These are phyloP conservation scores for Morus bassanus DNA, from an alignment of 2,797 vertebrate genomes.

Conservation along the genomic window DNA sequence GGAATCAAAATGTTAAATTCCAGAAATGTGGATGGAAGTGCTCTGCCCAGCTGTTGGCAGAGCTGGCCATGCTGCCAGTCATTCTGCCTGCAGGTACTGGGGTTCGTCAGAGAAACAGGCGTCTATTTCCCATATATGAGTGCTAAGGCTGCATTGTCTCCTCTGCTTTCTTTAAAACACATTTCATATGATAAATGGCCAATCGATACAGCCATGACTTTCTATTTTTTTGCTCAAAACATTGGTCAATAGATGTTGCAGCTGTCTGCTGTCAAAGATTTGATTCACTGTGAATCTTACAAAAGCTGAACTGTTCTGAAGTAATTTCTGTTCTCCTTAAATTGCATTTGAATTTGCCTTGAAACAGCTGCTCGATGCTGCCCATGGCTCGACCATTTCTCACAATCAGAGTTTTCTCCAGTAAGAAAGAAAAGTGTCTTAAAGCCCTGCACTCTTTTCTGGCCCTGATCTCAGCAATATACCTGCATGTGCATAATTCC, in stretches of 20 bases:
- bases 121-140: not conserved
- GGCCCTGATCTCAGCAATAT: not conserved
- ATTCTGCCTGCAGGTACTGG: not conserved
- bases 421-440: not conserved
- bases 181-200: not conserved
- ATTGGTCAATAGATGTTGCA: not conserved
- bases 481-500: not conserved
- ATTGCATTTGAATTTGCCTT: constrained; percentile 3
- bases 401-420: not conserved
- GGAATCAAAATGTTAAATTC: not conserved
- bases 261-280: not conserved
- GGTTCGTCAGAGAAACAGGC: not conserved
- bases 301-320: not conserved
- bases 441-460: not conserved
- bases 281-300: not conserved
- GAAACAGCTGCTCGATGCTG: not conserved
- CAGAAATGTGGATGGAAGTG: not conserved
- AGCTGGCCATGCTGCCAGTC: not conserved
- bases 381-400: not conserved
- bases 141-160: not conserved
- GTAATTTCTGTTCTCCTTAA: not conserved
- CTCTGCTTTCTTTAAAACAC: not conserved
- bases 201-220: not conserved
- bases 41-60: not conserved
- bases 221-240: not conserved